Conservation (phyloP, 2,888 invertebrate species). For the Adelognathus sp. region DNA sequence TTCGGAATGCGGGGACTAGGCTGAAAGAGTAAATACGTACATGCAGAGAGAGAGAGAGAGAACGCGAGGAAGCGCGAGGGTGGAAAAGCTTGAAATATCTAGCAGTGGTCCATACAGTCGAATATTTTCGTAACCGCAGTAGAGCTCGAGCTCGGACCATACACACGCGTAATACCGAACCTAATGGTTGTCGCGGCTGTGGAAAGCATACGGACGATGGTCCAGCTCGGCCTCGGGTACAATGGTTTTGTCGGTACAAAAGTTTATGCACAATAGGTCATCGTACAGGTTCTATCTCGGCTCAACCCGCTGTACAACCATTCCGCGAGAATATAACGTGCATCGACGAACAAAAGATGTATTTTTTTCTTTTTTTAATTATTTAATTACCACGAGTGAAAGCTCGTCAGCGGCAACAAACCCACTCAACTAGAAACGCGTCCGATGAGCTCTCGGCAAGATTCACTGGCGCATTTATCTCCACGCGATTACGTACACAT, state of each 20-base stretch:
- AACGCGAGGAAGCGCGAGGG: neutral
- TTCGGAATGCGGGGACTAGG: conserved; percentile 10
- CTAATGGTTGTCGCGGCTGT: conserved; percentile 31
- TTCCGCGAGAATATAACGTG: too few species aligned
- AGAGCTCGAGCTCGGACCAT: conserved; percentile 7
- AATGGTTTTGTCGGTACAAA: conserved; percentile 57
- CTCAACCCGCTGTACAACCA: neutral
- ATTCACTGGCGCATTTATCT: too few species aligned
- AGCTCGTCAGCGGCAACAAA: conserved; percentile 26
- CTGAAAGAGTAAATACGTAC: neutral
- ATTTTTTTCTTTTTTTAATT: conserved; percentile 57
- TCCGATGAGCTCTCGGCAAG: neutral
- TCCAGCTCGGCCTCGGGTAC: conserved; percentile 40
- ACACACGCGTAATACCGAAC: conserved; percentile 51
- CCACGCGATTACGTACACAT: too few species aligned
- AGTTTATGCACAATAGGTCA: conserved; percentile 57
- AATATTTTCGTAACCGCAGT: conserved; percentile 35
- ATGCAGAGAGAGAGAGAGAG: neutral
- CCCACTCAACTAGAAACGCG: neutral
- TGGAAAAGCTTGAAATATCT: conserved; percentile 33
- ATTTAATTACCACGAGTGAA: conserved; percentile 47
- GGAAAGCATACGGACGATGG: conserved; percentile 48
- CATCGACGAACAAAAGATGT: conserved; percentile 50
- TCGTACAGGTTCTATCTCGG: conserved; percentile 6
- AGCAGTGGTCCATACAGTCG: conserved; percentile 1